Evolutionary conservation across 1,140 invertebrate species (phyloP).

Genomic region (Drosophila nebulosa): DNA sequence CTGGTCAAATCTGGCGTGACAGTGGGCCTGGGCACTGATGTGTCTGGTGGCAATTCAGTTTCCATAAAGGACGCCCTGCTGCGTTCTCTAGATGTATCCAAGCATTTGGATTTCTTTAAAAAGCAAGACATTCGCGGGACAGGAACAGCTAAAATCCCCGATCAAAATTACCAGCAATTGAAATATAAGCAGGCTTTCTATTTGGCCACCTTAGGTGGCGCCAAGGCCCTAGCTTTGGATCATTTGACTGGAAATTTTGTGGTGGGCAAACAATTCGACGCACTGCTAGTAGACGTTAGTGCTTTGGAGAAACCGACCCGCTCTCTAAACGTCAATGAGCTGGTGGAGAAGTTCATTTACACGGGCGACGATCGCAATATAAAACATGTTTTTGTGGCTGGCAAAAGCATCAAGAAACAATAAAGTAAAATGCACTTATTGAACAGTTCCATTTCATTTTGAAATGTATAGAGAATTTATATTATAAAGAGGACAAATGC

Average conservation of each 20-base stretch:
- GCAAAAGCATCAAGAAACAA: constrained; percentile 82
- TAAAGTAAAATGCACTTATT: constrained; percentile 24
- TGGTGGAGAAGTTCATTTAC: constrained; percentile 91
- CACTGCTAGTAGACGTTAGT: constrained; percentile 85
- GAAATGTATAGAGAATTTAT: constrained; percentile 60
- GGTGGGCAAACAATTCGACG: constrained; percentile 93
- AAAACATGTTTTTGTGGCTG: constrained; percentile 87
- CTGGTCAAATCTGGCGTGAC: constrained; percentile 85
- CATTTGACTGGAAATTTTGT: constrained; percentile 90
- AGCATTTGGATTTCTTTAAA: constrained; percentile 83
- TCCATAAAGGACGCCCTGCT: constrained; percentile 90
- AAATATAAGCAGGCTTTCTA: constrained; percentile 90
- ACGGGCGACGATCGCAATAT: constrained; percentile 93
- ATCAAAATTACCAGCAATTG: constrained; percentile 81
- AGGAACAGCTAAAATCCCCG: constrained; percentile 21
- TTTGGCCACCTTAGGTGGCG: constrained; percentile 92
- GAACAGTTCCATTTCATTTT: constrained; percentile 41
- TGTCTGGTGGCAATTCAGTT: constrained; percentile 89
- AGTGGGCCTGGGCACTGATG: constrained; percentile 94
- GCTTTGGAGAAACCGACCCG: constrained; percentile 82
- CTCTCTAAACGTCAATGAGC: constrained; percentile 79
- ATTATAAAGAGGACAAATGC: constrained; percentile 18
- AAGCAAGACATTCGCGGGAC: constrained; percentile 68
- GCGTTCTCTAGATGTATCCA: constrained; percentile 87
- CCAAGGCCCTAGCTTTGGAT: constrained; percentile 88